These are phyloP conservation scores for Neoitamus cyanurus DNA, from an alignment of 2,888 invertebrate species.

Conservation along the genomic window DNA sequence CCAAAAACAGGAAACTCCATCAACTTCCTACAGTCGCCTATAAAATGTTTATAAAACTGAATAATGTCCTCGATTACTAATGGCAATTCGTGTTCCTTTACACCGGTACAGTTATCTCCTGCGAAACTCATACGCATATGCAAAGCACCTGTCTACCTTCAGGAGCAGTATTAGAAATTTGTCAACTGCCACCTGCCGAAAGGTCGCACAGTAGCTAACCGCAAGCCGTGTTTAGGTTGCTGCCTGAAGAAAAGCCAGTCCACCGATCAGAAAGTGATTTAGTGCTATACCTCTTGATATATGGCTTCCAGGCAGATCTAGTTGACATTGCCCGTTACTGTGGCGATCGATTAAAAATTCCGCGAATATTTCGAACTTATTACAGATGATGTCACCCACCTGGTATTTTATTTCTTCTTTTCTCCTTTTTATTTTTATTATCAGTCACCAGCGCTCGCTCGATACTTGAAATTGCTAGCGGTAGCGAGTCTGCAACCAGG, in stretches of 20 bases:
- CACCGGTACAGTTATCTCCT: not conserved
- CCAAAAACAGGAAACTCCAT: not conserved
- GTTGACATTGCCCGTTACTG: constrained; percentile 15
- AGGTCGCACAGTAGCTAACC: not conserved
- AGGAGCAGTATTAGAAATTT: not conserved
- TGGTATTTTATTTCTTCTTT: not conserved
- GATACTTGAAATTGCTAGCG: not conserved
- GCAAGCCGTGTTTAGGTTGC: not conserved
- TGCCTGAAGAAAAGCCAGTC: not conserved
- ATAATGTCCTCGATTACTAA: not conserved
- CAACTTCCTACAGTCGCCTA: not conserved
- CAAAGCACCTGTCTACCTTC: constrained; percentile 12
- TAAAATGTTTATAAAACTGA: not conserved
- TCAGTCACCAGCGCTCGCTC: not conserved
- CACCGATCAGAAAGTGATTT: not conserved
- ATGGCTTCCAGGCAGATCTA: constrained; percentile 20
- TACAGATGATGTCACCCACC: not conserved
- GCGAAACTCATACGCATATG: not conserved
- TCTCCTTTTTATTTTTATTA: not conserved
- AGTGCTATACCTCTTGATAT: not conserved
- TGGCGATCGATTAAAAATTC: constrained; percentile 8
- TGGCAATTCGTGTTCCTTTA: not conserved
- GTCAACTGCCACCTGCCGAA: not conserved
- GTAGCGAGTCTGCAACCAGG: not conserved
- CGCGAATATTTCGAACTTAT: constrained; percentile 8